Evolutionary conservation across 2,113 vertebrate genomes (phyloP).

Genomic region (rabbit (Oryctolagus cuniculus)): DNA sequence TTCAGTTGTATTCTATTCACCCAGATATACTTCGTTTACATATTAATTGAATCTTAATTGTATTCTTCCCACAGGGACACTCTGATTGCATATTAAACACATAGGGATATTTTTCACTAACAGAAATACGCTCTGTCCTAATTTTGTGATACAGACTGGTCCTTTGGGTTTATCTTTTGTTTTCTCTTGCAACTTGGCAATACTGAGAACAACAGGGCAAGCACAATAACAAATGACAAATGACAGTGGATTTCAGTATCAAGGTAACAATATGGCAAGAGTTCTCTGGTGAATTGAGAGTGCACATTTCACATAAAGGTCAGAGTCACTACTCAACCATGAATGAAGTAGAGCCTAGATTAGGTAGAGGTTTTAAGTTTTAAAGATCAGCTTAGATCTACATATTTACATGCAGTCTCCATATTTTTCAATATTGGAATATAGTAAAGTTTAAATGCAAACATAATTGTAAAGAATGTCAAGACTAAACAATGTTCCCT

Average conservation of each 20-base stretch:
- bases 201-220: conserved; percentile 23
- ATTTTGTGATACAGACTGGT: conserved; percentile 50
- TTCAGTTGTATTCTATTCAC: conserved; percentile 40
- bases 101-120: conserved; percentile 63
- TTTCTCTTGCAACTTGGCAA: conserved; percentile 32
- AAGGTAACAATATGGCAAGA: neutral
- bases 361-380: neutral
- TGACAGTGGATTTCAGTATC: neutral
- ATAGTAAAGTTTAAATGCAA: neutral
- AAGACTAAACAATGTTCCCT: neutral
- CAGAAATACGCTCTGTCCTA: conserved; percentile 63
- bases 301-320: neutral
- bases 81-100: conserved; percentile 69
- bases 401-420: neutral
- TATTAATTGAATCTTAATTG: conserved; percentile 76
- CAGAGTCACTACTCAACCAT: neutral
- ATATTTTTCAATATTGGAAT: neutral
- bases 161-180: conserved; percentile 57
- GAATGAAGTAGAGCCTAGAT: neutral
- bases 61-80: conserved; percentile 61
- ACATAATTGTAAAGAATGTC: neutral
- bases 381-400: neutral
- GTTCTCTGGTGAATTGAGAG: neutral
- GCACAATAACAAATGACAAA: conserved; percentile 7
- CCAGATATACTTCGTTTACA: conserved; percentile 51